These are phyloP conservation scores for Deroptyus accipitrinus DNA, from an alignment of 2,113 vertebrate species.

Conservation along the genomic window DNA sequence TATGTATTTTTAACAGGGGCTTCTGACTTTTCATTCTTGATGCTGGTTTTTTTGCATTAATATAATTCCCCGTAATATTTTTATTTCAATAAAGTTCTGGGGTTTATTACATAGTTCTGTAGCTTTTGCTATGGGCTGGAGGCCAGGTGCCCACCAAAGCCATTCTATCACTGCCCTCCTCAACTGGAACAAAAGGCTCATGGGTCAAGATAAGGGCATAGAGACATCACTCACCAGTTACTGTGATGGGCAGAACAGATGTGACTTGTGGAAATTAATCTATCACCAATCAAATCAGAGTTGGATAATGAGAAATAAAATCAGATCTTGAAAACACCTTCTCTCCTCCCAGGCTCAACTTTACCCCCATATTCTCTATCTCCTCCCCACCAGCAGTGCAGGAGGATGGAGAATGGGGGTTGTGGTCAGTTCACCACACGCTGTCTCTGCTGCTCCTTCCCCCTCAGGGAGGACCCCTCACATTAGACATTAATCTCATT, in stretches of 20 bases:
- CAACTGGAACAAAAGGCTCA: neutral
- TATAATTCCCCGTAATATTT: neutral
- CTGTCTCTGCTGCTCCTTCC: neutral
- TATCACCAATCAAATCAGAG: neutral
- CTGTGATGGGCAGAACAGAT: neutral
- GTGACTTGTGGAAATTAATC: fast-evolving
- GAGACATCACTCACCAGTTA: neutral
- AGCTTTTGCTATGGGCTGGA: neutral
- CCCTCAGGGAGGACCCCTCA: neutral
- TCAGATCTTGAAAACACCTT: neutral
- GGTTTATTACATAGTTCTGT: neutral
- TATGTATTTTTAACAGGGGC: neutral
- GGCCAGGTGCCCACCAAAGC: neutral
- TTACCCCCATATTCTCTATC: neutral
- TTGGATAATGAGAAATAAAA: neutral
- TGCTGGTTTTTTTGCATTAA: neutral
- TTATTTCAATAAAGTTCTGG: neutral
- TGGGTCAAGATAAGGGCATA: neutral
- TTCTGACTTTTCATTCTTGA: neutral
- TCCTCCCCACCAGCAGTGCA: neutral
- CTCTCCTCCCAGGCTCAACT: neutral
- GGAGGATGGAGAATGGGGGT: fast-evolving
- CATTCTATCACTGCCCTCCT: neutral
- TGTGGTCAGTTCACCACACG: neutral
- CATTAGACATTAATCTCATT: neutral